A percentile compares a stretch with the other conserved stretches of the same genome.
Conservation (phyloP, 2,888 invertebrate genomes). For the Noctua pronuba region DNA sequence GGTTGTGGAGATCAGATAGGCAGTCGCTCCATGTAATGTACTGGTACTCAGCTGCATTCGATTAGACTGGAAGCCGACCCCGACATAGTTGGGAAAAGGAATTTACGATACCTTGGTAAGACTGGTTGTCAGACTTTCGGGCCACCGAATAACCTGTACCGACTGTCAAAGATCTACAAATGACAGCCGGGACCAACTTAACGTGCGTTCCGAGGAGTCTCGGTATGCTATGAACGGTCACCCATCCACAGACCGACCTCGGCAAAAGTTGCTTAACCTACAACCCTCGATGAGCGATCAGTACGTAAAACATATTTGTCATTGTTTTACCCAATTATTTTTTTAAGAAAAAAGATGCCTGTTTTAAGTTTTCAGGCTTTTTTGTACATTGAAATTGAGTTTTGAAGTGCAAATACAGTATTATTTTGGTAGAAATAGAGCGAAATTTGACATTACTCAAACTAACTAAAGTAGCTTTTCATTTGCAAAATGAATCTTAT, state of each 20-base stretch:
- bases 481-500: neutral
- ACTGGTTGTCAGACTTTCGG: neutral
- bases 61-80: too few relatives aligned
- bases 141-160: neutral
- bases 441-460: neutral
- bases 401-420: constrained; percentile 16
- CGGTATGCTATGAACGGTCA: neutral
- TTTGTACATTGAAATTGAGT: constrained; percentile 7
- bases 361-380: neutral
- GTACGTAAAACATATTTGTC: constrained; percentile 6
- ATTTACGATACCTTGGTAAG: neutral
- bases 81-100: too few relatives aligned
- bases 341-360: neutral
- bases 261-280: neutral
- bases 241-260: neutral
- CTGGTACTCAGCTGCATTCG: too few relatives aligned
- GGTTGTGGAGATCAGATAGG: too few relatives aligned
- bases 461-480: neutral
- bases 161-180: neutral
- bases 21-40: too few relatives aligned
- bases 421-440: neutral
- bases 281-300: neutral
- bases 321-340: constrained; percentile 2
- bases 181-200: neutral
- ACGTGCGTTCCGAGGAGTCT: neutral